Percentiles rank a stretch among this genome's conserved stretches.
phyloP scores from a whole-genome alignment of 1,140 invertebrate genomes.

The Littorina saxatilis region DNA sequence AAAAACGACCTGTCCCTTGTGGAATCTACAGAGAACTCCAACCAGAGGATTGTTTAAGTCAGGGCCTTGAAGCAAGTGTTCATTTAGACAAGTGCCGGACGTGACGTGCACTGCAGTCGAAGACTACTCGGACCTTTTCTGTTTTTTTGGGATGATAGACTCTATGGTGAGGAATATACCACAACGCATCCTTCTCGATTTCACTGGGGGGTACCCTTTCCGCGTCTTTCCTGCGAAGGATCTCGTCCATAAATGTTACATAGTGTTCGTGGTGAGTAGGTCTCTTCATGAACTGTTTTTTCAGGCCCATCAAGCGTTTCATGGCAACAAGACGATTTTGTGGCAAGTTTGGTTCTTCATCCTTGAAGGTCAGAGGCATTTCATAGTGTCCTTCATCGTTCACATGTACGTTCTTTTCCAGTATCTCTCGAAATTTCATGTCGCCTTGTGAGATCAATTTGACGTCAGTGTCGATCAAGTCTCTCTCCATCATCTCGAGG shows the following conservation, averaged over 20 bases:
- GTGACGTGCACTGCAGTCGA: too few relatives aligned
- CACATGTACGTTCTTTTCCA: conserved; percentile 22
- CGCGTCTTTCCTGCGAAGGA: conserved; percentile 32
- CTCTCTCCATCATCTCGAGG: conserved; percentile 28
- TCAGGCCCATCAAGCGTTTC: conserved; percentile 31
- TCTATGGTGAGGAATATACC: conserved; percentile 49
- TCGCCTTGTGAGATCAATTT: conserved; percentile 41
- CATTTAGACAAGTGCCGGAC: conserved; percentile 33
- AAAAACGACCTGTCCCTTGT: conserved; percentile 16
- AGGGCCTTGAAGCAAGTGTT: conserved; percentile 46
- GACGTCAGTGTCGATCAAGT: conserved; percentile 30
- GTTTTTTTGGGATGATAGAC: conserved; percentile 42
- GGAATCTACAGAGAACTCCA: conserved; percentile 43
- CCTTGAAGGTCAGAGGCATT: conserved; percentile 40
- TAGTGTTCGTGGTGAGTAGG: conserved; percentile 33
- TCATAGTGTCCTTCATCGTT: conserved; percentile 46
- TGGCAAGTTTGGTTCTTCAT: conserved; percentile 3
- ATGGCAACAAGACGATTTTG: conserved; percentile 34
- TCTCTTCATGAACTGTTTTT: conserved; percentile 11
- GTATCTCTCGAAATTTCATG: conserved; percentile 12
- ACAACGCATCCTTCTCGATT: not conserved
- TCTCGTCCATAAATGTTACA: conserved; percentile 19
- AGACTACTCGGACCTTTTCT: too few relatives aligned
- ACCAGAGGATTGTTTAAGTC: conserved; percentile 45
- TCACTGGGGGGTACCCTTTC: conserved; percentile 31